phyloP scores from a whole-genome alignment of 1,140 invertebrate genomes.

The Vanessa atalanta region DNA sequence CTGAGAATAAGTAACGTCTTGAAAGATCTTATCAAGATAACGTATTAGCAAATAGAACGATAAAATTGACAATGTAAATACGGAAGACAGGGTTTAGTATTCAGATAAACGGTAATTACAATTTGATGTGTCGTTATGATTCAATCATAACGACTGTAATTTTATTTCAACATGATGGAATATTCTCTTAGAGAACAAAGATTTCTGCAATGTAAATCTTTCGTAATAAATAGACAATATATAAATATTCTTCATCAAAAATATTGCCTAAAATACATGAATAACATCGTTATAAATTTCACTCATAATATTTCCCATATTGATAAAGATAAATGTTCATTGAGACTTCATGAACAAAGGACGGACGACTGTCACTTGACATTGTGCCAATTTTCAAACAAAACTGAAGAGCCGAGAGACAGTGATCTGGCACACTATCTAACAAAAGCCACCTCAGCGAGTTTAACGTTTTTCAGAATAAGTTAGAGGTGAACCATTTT shows the following conservation, averaged over 20 bases:
- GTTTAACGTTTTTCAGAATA: conserved; percentile 23
- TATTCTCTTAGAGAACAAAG: not conserved
- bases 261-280: not conserved
- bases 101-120: not conserved
- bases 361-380: conserved; percentile 36
- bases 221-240: too few species aligned
- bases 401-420: conserved; percentile 23
- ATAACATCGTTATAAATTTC: not conserved
- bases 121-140: not conserved
- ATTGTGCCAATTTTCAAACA: conserved; percentile 35
- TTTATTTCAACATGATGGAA: not conserved
- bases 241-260: not conserved
- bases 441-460: conserved; percentile 31
- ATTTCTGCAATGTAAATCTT: too few species aligned
- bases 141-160: not conserved
- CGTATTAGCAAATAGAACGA: not conserved
- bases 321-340: conserved; percentile 20
- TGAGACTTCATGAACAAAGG: conserved; percentile 33
- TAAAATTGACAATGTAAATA: conserved; percentile 7
- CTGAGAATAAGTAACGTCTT: conserved; percentile 9
- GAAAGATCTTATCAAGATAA: conserved; percentile 14
- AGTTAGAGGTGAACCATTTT: conserved; percentile 7
- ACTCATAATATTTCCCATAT: not conserved
- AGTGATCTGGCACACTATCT: conserved; percentile 31
- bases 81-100: not conserved